These are phyloP conservation scores for Turnix velox DNA, from an alignment of 2,113 vertebrate genomes.

Conservation along the genomic window DNA sequence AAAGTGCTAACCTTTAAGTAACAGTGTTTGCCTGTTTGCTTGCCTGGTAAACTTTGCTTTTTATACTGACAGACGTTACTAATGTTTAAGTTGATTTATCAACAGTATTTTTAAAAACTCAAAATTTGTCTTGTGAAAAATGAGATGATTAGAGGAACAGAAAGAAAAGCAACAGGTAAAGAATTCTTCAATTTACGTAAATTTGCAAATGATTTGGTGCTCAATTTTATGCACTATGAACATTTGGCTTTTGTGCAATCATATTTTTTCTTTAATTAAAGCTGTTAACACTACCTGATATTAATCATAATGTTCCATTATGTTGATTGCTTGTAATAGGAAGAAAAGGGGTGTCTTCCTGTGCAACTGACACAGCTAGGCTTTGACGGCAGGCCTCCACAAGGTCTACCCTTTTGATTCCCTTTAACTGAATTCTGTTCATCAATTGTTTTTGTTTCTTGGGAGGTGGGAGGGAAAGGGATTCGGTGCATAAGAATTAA, in stretches of 20 bases:
- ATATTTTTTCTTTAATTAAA: conserved; percentile 87
- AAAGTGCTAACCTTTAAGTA: conserved; percentile 88
- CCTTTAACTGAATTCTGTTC: conserved; percentile 99
- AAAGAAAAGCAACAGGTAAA: conserved; percentile 94
- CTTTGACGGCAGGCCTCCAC: conserved; percentile 99
- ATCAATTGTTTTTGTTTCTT: conserved; percentile 95
- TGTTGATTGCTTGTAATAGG: conserved; percentile 99
- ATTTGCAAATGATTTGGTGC: conserved; percentile 88
- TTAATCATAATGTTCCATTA: conserved; percentile 99
- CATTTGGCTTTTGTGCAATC: conserved; percentile 88
- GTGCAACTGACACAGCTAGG: conserved; percentile 99
- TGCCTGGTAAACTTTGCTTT: conserved; percentile 91
- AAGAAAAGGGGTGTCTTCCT: conserved; percentile 99
- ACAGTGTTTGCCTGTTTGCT: conserved; percentile 89
- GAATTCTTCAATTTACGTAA: conserved; percentile 90
- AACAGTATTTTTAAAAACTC: conserved; percentile 90
- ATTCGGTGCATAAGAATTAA: conserved; percentile 74
- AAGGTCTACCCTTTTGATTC: conserved; percentile 99
- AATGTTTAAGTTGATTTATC: conserved; percentile 96
- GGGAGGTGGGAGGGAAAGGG: conserved; percentile 80
- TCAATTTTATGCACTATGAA: conserved; percentile 87
- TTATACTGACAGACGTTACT: conserved; percentile 94
- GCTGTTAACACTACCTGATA: conserved; percentile 96
- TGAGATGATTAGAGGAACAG: conserved; percentile 92
- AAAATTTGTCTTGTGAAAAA: conserved; percentile 92